A percentile compares a stretch with the other conserved stretches of the same genome.
These are phyloP conservation scores for Drosophila neocordata DNA, from an alignment of 1,140 invertebrate species.

Conservation along the genomic window DNA sequence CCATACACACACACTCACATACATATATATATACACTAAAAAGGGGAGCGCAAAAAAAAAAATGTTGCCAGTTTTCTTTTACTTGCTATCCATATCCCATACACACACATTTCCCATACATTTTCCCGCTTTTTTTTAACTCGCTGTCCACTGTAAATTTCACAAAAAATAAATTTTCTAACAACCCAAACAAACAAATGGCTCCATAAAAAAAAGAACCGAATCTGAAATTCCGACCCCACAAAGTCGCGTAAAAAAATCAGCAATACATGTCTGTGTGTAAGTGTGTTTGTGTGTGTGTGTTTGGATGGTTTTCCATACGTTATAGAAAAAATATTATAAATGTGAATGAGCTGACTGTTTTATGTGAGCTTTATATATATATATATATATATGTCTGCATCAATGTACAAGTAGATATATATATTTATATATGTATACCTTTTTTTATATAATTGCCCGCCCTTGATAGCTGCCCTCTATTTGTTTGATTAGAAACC, in stretches of 20 bases:
- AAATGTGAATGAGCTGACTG: constrained; percentile 63
- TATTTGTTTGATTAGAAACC: constrained; percentile 66
- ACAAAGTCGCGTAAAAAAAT: constrained; percentile 76
- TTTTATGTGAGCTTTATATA: constrained; percentile 35
- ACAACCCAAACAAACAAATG: constrained; percentile 79
- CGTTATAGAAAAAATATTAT: constrained; percentile 68
- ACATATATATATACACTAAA: constrained; percentile 9
- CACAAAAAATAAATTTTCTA: constrained; percentile 80
- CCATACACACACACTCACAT: too few species aligned
- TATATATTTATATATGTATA: neutral
- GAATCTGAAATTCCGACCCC: constrained; percentile 54
- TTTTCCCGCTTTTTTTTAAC: constrained; percentile 33
- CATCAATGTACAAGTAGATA: neutral
- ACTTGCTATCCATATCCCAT: constrained; percentile 55
- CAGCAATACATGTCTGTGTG: constrained; percentile 34
- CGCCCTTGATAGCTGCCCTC: constrained; percentile 34
- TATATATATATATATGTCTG: neutral
- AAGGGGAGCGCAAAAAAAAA: constrained; percentile 53
- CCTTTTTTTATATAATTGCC: neutral
- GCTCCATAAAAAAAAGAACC: constrained; percentile 66
- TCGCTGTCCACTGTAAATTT: constrained; percentile 54
- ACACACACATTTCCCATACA: constrained; percentile 60
- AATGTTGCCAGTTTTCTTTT: constrained; percentile 77
- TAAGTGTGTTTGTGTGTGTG: constrained; percentile 23
- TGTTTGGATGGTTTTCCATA: constrained; percentile 35